A percentile compares a stretch with the other conserved stretches of the same genome.
Evolutionary conservation across 2,888 invertebrate genomes (phyloP).

Genomic region (Acronicta psi): DNA sequence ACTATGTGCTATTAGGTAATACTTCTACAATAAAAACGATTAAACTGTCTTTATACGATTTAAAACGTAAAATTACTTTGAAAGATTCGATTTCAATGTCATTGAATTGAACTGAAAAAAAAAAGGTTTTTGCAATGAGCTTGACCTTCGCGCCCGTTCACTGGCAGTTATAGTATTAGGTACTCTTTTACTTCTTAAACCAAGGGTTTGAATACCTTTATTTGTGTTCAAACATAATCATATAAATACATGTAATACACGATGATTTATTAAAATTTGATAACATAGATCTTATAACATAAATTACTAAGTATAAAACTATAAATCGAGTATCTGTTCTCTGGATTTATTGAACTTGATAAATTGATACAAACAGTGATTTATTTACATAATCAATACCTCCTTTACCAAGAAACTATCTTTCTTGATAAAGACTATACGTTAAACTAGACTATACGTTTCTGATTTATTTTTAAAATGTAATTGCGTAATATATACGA

Average conservation of each 20-base stretch:
- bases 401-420: conserved; percentile 14
- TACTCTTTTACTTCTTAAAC: conserved; percentile 21
- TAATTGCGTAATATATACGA: not conserved
- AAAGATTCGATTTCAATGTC: conserved; percentile 71
- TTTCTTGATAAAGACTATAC: too few species aligned
- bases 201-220: conserved; percentile 7
- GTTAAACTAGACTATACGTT: not conserved
- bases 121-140: conserved; percentile 68
- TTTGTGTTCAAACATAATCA: not conserved
- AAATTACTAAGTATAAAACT: not conserved
- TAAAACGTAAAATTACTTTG: conserved; percentile 37
- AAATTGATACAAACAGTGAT: too few species aligned
- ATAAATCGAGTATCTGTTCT: conserved; percentile 30
- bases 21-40: conserved; percentile 18
- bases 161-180: conserved; percentile 64
- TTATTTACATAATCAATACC: conserved; percentile 30
- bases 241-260: not conserved
- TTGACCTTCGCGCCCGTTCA: conserved; percentile 75
- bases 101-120: conserved; percentile 70
- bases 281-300: too few species aligned
- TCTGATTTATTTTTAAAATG: conserved; percentile 3
- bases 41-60: conserved; percentile 19
- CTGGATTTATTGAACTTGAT: conserved; percentile 7
- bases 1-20: conserved; percentile 49
- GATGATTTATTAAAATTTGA: too few species aligned